A percentile compares a stretch with the other conserved stretches of the same genome.
These are phyloP conservation scores for Tanytarsus gracilentus DNA, from an alignment of 2,888 invertebrate species.

Conservation along the genomic window DNA sequence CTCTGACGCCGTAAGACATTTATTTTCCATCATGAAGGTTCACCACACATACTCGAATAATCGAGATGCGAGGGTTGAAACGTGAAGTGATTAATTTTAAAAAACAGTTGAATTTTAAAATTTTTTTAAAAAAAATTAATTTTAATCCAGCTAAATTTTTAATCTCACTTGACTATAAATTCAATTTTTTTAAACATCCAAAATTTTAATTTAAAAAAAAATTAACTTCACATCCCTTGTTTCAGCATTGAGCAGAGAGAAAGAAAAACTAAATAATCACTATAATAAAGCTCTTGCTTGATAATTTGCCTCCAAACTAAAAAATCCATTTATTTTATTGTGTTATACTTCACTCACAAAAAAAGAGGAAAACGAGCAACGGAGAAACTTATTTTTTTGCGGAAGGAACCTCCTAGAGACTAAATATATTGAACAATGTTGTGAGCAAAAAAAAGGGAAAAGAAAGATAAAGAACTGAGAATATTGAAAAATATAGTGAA, in stretches of 20 bases:
- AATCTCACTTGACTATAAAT: too few species aligned
- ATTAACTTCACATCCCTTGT: too few species aligned
- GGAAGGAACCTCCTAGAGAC: conserved; percentile 7
- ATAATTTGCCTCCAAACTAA: conserved; percentile 14
- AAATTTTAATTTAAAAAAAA: too few species aligned
- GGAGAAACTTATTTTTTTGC: background rate
- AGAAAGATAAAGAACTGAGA: background rate
- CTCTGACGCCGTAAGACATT: conserved; percentile 4
- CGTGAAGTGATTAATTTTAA: too few species aligned
- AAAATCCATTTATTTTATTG: conserved; percentile 17
- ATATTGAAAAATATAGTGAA: background rate
- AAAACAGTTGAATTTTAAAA: too few species aligned
- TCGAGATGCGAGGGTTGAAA: too few species aligned
- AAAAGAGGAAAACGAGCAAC: background rate
- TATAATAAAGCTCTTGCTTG: background rate
- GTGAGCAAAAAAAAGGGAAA: background rate
- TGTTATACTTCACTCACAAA: background rate
- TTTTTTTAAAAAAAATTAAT: too few species aligned
- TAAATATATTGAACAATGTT: conserved; percentile 6
- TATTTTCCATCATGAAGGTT: conserved; percentile 8
- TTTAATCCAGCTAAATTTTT: too few species aligned
- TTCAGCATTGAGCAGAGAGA: background rate
- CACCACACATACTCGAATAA: too few species aligned
- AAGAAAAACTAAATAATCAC: conserved; percentile 14
- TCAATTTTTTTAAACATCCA: too few species aligned